A percentile compares a stretch with the other conserved stretches of the same genome.
Conservation (phyloP, 2,888 invertebrate species). For the Aelia acuminata region DNA sequence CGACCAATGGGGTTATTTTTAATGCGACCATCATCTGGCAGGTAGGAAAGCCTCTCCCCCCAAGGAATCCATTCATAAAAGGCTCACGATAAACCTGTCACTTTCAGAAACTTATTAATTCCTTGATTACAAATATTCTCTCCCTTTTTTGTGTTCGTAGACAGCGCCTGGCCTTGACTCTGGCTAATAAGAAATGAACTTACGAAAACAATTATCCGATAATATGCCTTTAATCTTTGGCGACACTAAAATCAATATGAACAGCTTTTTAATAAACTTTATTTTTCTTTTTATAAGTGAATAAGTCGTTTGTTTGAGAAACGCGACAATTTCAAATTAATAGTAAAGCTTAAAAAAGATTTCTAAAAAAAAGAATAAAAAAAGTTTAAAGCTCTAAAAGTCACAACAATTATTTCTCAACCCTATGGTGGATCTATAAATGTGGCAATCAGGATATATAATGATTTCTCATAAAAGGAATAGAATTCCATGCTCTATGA, state of each 20-base stretch:
- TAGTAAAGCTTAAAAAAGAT: too few relatives aligned
- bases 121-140: conserved; percentile 8
- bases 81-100: background rate
- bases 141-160: background rate
- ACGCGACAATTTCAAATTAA: too few relatives aligned
- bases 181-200: background rate
- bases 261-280: too few relatives aligned
- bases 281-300: too few relatives aligned
- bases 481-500: too few relatives aligned
- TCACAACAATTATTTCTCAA: too few relatives aligned
- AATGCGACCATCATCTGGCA: background rate
- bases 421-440: too few relatives aligned
- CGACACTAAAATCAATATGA: background rate
- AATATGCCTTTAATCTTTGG: background rate
- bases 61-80: conserved; percentile 12
- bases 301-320: too few relatives aligned
- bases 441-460: too few relatives aligned
- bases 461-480: too few relatives aligned
- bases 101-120: background rate
- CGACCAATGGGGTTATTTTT: conserved; percentile 46
- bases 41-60: background rate
- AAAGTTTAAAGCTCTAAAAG: too few relatives aligned
- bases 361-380: too few relatives aligned
- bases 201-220: background rate
- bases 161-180: background rate